phyloP scores from a whole-genome alignment of 1,140 invertebrate genomes.

The Euura saliciscinereae region DNA sequence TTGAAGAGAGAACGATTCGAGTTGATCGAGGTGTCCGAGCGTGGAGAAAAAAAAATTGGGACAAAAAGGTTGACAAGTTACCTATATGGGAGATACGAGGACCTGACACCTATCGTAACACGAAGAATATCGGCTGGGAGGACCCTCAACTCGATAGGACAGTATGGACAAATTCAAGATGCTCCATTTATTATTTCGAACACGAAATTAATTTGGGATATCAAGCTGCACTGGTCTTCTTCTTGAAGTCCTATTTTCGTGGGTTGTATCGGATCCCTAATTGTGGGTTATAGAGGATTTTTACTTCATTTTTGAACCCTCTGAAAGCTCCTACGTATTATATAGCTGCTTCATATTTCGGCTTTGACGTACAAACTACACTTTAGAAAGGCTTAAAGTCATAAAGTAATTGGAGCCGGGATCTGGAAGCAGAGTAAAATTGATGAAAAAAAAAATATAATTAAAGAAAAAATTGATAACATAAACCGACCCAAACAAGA shows the following conservation, averaged over 20 bases:
- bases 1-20: conserved; percentile 3
- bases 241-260: not conserved
- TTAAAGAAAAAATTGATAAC: not conserved
- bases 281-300: not conserved
- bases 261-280: not conserved
- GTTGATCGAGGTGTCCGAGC: not conserved
- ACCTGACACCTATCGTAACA: not conserved
- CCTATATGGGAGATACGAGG: too few species aligned
- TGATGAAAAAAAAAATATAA: not conserved
- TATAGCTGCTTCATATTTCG: too few species aligned
- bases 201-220: too few species aligned
- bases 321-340: not conserved
- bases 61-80: too few species aligned
- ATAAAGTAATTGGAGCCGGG: not conserved
- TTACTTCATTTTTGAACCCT: not conserved
- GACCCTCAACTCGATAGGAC: not conserved
- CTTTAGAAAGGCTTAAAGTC: conserved; percentile 1
- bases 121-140: not conserved
- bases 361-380: not conserved
- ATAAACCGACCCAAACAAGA: too few species aligned
- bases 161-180: too few species aligned
- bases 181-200: too few species aligned
- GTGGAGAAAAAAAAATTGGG: not conserved
- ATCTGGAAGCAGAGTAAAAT: not conserved
- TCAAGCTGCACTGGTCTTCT: too few species aligned